Evolutionary conservation across 2,888 invertebrate genomes (phyloP), one percentile per base, ranked within the genome.

Genomic region (Drosophila infuscata): DNA sequence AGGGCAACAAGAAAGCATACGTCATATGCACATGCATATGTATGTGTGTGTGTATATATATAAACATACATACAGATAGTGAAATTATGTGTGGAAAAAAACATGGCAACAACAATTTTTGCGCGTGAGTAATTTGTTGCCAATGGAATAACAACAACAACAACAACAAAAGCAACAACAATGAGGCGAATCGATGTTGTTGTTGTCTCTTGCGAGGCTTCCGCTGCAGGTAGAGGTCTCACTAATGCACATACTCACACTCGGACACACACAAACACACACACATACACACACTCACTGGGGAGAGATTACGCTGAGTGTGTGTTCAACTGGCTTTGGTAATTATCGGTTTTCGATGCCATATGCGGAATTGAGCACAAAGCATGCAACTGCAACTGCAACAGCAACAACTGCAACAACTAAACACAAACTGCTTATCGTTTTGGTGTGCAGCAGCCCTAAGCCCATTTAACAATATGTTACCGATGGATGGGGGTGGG

Each of bases 331-430:
- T 68, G 76, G 66, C 74, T 85, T 85, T 79, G 88, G 88, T 78
- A 89, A 89, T 91, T 91, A 91, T 89, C 86, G 85, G 90, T 80
- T 85, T 90, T 91, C 81, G 90, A 88, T 88, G 91, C 91, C 88
- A 91, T 91, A 90, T 91, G 88, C 88, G 79, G 77, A 77, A 76
- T 77, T 82, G 74, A 74, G 82, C 69, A 68, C 81, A 72, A 60
- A 71, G 71, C 77, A 71, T 77, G 78, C 69, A 70, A 70, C 67
- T 64, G 80, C 70, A 76, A 41, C 43, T 52, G 41, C 66, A 53
- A 63, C 62, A 46, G 56, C 49, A 30, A 30, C 29, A 49, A 49
- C 17, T 5, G 49, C 51, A 30, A n/a, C 64, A 70, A 67, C 32
- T 49, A 74, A 25, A 25, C 25, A 56, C 58, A 64, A 64, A 54